Conservation (phyloP, 2,888 invertebrate genomes). For the Mythimna albipuncta region DNA sequence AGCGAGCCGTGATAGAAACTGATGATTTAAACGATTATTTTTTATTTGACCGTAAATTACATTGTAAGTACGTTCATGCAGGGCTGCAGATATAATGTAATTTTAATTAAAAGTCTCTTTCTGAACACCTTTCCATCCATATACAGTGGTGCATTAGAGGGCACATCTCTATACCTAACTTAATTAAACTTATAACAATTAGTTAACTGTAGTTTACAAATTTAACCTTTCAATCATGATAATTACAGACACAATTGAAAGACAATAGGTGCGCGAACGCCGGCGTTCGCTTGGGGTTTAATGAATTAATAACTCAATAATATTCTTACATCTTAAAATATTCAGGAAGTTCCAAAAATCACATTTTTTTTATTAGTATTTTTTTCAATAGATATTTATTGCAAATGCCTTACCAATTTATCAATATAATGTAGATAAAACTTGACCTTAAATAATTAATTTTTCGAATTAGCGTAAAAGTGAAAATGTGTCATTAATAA, state of each 20-base stretch:
- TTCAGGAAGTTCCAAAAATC: no score
- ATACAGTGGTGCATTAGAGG: not conserved
- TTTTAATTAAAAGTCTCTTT: conserved; percentile 23
- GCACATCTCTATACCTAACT: not conserved
- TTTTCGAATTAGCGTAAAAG: conserved; percentile 51
- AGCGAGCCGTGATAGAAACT: conserved; percentile 66
- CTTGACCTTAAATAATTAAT: not conserved
- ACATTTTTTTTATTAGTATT: no score
- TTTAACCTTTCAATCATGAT: no score
- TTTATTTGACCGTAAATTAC: conserved; percentile 50
- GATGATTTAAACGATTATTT: conserved; percentile 54
- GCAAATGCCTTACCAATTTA: not conserved
- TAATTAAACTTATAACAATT: not conserved
- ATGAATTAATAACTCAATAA: not conserved
- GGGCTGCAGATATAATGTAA: conserved; percentile 2
- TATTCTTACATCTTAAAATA: not conserved
- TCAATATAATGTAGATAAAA: not conserved
- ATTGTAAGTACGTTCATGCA: conserved; percentile 20
- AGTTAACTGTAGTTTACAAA: not conserved
- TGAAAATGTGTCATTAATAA: conserved; percentile 68
- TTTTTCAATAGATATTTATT: not conserved
- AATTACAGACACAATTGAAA: no score
- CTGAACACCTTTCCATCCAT: conserved; percentile 9
- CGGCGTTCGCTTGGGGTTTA: no score
- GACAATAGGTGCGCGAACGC: no score